Conservation (phyloP, 2,888 invertebrate species). For the Lobophora halterata region DNA sequence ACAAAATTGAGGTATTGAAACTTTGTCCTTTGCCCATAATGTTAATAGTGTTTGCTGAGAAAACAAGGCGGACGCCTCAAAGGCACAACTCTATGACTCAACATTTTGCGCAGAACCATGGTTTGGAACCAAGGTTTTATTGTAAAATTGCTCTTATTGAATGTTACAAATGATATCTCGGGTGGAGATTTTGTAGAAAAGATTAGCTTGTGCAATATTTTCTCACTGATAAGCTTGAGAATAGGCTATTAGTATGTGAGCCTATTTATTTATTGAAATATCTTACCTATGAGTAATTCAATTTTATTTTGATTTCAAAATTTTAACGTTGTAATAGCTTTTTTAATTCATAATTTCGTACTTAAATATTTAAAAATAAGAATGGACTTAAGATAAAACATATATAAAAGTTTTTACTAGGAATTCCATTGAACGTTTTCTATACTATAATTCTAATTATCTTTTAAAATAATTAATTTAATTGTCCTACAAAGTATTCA, state of each 20-base stretch:
- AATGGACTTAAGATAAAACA: no score
- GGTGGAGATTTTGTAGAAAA: constrained; percentile 1
- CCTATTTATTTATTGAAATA: no score
- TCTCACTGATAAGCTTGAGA: constrained; percentile 6
- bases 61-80: constrained; percentile 32
- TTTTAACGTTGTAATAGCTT: not conserved
- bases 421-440: no score
- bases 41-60: constrained; percentile 40
- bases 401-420: no score
- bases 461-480: no score
- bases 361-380: no score
- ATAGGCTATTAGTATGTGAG: constrained; percentile 1
- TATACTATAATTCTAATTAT: no score
- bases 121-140: constrained; percentile 17
- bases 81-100: constrained; percentile 26
- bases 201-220: constrained; percentile 2
- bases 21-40: constrained; percentile 23
- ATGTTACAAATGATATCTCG: constrained; percentile 27
- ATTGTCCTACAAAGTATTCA: no score
- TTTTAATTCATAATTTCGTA: not conserved
- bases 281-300: no score
- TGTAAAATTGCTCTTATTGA: constrained; percentile 22
- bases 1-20: constrained; percentile 17
- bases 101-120: constrained; percentile 7
- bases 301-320: not conserved